Percentiles rank a stretch among this genome's conserved stretches.
These are phyloP conservation scores for Tretioscincus oriximinensis DNA, from an alignment of 2,113 vertebrate species.

Conservation along the genomic window DNA sequence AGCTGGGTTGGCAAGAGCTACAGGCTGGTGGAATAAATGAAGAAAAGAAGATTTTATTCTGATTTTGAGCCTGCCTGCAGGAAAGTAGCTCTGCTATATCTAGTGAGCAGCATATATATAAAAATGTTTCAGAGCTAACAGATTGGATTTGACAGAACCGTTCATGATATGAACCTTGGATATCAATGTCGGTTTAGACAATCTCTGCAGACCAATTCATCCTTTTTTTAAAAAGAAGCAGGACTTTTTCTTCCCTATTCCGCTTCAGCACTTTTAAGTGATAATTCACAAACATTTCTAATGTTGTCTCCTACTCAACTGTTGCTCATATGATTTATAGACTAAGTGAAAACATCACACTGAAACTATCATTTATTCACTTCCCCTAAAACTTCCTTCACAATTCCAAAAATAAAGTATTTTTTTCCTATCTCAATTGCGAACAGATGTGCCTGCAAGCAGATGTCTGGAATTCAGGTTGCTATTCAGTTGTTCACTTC, in stretches of 20 bases:
- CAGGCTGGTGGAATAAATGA: no score
- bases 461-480: not conserved
- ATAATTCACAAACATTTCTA: not conserved
- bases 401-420: not conserved
- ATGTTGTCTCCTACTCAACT: not conserved
- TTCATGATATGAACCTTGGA: not conserved
- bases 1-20: no score
- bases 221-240: not conserved
- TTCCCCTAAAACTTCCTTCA: conserved; percentile 5
- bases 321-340: not conserved
- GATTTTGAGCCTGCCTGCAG: not conserved
- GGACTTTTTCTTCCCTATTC: not conserved
- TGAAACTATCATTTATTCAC: not conserved
- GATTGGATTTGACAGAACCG: not conserved
- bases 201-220: not conserved
- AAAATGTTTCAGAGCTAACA: not conserved
- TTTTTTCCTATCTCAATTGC: conserved; percentile 13
- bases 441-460: conserved; percentile 4
- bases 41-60: no score
- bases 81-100: not conserved
- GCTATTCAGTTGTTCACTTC: not conserved
- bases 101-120: not conserved
- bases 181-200: not conserved
- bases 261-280: not conserved
- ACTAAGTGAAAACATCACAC: not conserved